Percentiles rank a stretch among this genome's conserved stretches.
Evolutionary conservation across 2,113 vertebrate species (phyloP).

Genomic region (Lophura nycthemera): DNA sequence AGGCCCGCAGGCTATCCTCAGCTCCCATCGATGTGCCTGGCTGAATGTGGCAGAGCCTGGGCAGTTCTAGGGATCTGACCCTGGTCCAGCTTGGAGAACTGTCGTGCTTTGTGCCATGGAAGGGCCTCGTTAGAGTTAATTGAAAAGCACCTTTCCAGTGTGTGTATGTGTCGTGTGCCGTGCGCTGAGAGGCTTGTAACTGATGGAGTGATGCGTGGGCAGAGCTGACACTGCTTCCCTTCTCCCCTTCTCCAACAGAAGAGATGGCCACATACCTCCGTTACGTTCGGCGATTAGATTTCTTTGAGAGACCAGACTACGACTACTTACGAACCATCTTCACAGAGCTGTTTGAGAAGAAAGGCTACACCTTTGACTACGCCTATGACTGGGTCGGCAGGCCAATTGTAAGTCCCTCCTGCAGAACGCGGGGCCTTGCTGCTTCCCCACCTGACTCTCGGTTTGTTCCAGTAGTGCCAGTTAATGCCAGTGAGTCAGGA

Average conservation of each 20-base stretch:
- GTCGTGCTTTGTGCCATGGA: background rate
- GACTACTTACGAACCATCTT: constrained; percentile 96
- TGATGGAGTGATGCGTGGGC: background rate
- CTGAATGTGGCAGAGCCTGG: background rate
- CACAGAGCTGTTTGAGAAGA: constrained; percentile 95
- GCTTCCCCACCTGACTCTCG: background rate
- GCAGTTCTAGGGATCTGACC: background rate
- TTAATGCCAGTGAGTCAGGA: background rate
- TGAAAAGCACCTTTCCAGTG: background rate
- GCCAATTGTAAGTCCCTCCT: constrained; percentile 90
- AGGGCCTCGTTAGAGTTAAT: background rate
- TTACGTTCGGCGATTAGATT: constrained; percentile 95
- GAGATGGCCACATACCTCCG: constrained; percentile 99
- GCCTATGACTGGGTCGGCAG: constrained; percentile 98
- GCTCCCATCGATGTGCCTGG: background rate
- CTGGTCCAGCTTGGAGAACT: no score
- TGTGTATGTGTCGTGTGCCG: accelerated
- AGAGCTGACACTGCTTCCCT: background rate
- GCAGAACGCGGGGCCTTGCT: background rate
- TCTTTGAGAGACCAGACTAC: constrained; percentile 99
- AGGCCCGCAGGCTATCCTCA: background rate
- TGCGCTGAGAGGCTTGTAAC: background rate
- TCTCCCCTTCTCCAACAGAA: constrained; percentile 79
- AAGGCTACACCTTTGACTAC: constrained; percentile 98
- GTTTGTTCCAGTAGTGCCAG: background rate